Conservation (phyloP, 1,140 invertebrate species). For the Halyomorpha halys region DNA sequence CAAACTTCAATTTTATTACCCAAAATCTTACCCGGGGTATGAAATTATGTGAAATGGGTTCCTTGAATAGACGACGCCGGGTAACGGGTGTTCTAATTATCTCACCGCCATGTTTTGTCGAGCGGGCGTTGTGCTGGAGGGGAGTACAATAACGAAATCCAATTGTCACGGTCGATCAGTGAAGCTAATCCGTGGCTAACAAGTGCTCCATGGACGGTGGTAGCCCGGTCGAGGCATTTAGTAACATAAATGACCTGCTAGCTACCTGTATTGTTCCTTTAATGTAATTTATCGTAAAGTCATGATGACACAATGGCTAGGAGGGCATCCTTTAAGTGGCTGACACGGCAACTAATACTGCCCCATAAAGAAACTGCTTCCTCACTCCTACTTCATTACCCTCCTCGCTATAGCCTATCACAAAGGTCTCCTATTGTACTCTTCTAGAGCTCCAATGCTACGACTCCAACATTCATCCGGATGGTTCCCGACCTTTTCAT, state of each 20-base stretch:
- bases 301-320: conserved; percentile 3
- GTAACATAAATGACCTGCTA: conserved; percentile 15
- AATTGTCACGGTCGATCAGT: conserved; percentile 21
- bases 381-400: conserved; percentile 20
- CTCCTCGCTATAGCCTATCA: too few species aligned
- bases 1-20: too few species aligned
- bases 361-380: conserved; percentile 1
- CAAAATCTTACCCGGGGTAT: too few species aligned
- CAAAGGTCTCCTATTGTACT: too few species aligned
- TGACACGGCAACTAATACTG: conserved; percentile 22
- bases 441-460: too few species aligned
- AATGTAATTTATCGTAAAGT: conserved; percentile 22
- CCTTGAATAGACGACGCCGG: neutral
- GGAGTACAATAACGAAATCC: conserved; percentile 19
- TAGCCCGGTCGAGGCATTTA: conserved; percentile 3
- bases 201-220: conserved; percentile 9
- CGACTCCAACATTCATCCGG: too few species aligned
- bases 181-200: conserved; percentile 20
- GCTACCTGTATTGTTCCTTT: conserved; percentile 21
- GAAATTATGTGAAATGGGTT: neutral
- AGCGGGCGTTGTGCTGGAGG: neutral
- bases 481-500: neutral
- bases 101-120: conserved; percentile 7
- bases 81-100: conserved; percentile 18
- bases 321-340: neutral